phyloP scores from a whole-genome alignment of 2,888 invertebrate genomes.

The Troglohyphantes excavatus region DNA sequence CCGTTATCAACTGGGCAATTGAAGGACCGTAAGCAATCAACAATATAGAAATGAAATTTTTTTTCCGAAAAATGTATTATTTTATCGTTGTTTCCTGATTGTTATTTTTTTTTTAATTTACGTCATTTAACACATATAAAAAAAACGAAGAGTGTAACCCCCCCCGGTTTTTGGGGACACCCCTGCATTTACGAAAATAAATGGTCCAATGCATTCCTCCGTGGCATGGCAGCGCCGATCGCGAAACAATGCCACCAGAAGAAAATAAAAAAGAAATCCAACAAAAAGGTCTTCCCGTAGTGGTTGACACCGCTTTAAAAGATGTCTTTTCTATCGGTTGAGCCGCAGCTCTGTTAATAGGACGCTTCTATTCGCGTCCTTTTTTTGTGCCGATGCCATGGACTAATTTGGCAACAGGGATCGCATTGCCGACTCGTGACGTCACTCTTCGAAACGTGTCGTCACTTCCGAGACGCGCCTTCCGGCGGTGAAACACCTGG shows the following conservation, averaged over 20 bases:
- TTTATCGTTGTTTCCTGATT: no score
- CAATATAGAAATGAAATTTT: no score
- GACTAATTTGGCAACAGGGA: conserved; percentile 77
- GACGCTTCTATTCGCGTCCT: conserved; percentile 52
- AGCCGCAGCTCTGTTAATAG: conserved; percentile 20
- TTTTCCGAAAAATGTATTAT: no score
- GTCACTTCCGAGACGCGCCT: conserved; percentile 44
- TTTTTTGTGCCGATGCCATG: conserved; percentile 39
- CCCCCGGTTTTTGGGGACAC: no score
- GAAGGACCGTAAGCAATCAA: no score
- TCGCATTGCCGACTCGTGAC: conserved; percentile 70
- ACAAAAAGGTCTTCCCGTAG: background rate
- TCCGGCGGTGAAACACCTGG: conserved; percentile 57
- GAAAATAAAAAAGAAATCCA: conserved; percentile 5
- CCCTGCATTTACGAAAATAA: no score
- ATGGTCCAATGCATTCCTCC: background rate
- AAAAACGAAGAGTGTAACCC: no score
- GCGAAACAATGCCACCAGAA: conserved; percentile 5
- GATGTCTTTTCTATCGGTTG: conserved; percentile 2
- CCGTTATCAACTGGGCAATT: no score
- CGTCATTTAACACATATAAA: no score
- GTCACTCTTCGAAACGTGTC: background rate
- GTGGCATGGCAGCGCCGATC: background rate
- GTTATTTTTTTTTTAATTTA: no score
- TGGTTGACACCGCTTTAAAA: conserved; percentile 48